A percentile compares a stretch with the other conserved stretches of the same genome.
phyloP scores from a whole-genome alignment of 2,888 invertebrate genomes.

The Parapristionchus giblindavisi region DNA sequence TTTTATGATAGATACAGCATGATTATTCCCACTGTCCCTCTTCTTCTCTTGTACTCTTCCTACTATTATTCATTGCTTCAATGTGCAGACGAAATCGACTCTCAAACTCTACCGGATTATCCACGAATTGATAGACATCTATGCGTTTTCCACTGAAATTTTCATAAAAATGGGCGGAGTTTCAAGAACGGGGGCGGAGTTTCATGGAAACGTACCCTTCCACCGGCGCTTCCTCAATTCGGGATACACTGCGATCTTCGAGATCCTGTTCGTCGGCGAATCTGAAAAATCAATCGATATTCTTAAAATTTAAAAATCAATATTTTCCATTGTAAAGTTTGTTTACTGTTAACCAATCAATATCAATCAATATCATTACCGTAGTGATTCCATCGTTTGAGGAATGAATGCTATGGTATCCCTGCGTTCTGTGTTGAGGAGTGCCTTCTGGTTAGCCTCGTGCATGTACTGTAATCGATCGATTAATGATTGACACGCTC shows the following conservation, averaged over 20 bases:
- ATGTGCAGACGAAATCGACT: constrained; percentile 19
- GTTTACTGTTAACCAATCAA: not conserved
- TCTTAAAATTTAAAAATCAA: not conserved
- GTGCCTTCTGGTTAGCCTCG: constrained; percentile 50
- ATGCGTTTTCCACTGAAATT: not conserved
- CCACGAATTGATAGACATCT: constrained; percentile 26
- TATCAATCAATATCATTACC: not conserved
- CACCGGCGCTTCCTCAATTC: constrained; percentile 44
- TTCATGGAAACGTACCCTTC: not conserved
- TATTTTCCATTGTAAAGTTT: not conserved
- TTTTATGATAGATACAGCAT: not conserved
- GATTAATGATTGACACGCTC: not conserved
- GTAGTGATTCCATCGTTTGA: constrained; percentile 32
- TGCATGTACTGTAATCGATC: constrained; percentile 62
- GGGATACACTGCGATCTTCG: constrained; percentile 52
- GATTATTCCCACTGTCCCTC: not conserved
- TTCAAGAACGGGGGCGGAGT: not conserved
- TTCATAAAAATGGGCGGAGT: not conserved
- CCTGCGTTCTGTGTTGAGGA: constrained; percentile 51
- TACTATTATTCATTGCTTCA: constrained; percentile 10
- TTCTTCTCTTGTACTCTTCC: constrained; percentile 22
- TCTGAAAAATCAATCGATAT: constrained; percentile 38
- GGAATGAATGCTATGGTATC: constrained; percentile 69
- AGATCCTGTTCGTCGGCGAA: constrained; percentile 63
- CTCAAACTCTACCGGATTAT: constrained; percentile 14